Percentiles rank a stretch among this genome's conserved stretches.
These are phyloP conservation scores for Sminthurides bifidus DNA, from an alignment of 1,140 invertebrate genomes.

Conservation along the genomic window DNA sequence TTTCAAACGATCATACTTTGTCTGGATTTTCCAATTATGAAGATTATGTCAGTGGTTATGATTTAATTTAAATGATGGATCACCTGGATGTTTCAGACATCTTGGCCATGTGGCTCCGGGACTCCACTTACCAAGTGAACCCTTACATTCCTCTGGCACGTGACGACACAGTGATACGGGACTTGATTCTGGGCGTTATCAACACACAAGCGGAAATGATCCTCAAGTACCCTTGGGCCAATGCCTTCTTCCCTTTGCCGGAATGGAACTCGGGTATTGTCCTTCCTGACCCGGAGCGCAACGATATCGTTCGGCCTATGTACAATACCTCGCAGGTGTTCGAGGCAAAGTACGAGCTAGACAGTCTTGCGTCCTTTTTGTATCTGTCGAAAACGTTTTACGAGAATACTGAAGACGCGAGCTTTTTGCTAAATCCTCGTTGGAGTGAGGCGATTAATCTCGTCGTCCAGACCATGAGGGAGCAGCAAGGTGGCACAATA, in stretches of 20 bases:
- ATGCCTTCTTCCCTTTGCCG: constrained; percentile 26
- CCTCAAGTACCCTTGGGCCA: constrained; percentile 20
- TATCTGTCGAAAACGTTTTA: constrained; percentile 24
- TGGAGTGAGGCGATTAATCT: constrained; percentile 12
- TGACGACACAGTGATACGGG: constrained; percentile 11
- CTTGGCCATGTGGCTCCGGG: constrained; percentile 26
- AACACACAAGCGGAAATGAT: constrained; percentile 30
- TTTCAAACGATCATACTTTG: neutral
- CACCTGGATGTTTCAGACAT: constrained; percentile 17
- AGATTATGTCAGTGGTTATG: neutral
- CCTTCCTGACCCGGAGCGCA: neutral
- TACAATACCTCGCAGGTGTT: constrained; percentile 22
- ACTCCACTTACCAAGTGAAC: constrained; percentile 27
- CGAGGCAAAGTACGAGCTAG: constrained; percentile 29
- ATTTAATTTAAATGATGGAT: neutral
- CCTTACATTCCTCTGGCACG: constrained; percentile 24
- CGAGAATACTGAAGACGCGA: constrained; percentile 18
- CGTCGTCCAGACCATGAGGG: constrained; percentile 11
- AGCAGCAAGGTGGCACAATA: constrained; percentile 22
- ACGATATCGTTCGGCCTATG: constrained; percentile 10
- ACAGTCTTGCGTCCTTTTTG: constrained; percentile 28
- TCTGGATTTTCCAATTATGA: neutral
- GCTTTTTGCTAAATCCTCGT: constrained; percentile 14
- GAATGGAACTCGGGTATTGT: constrained; percentile 22
- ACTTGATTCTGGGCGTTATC: constrained; percentile 26